Evolutionary conservation across 2,797 vertebrate genomes (phyloP), one percentile per base, ranked within the genome.

Genomic region (Brachyalestes nurse): DNA sequence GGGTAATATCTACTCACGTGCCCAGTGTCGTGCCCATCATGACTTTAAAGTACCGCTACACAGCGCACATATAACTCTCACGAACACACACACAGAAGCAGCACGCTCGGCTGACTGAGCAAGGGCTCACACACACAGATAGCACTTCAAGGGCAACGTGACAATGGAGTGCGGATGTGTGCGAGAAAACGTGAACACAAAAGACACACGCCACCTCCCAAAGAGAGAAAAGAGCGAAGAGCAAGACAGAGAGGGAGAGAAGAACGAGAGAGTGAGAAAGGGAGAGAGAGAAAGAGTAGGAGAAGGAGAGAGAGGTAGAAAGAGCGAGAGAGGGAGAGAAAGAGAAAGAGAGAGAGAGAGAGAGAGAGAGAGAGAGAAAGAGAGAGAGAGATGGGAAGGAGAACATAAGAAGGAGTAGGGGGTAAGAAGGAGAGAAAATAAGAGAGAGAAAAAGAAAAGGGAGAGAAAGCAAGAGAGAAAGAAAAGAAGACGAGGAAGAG

Each of bases 1-100:
- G 95, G 93, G 95, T 95, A 95, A 67, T 2, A 96, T 95, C 94
- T 95, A 95, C 91, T 93, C 93, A 87, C 87, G 86, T 87, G 82
- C 91, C 87, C 34, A 51, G 34, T 77, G 17, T 60, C 17, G 21
- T 88, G 88, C 89, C 88, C 88, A 85, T 87, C 82, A 45, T 82
- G 77, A 80, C 85, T 80, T 85, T 76, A 75, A 86, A 78, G 34
- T 79, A 78, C 77, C 70, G 73, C 83, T 77, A 82, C 81, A 82
- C 71, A 61, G 69, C 85, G 79, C 85, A 79, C 85, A 72, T 72
- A 72, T 84, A 84, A 88, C 84, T 21, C 17, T 42, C 67, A 77
- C 34, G 19, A 6, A 58, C 66, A 55, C n/a, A 61, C 25, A 49
- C 19, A 40, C 25, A 49, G 47, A 62, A 21, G 2, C 62, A 57